These are phyloP conservation scores for Miniopterus natalensis DNA, from an alignment of 2,113 vertebrate species.

Conservation along the genomic window DNA sequence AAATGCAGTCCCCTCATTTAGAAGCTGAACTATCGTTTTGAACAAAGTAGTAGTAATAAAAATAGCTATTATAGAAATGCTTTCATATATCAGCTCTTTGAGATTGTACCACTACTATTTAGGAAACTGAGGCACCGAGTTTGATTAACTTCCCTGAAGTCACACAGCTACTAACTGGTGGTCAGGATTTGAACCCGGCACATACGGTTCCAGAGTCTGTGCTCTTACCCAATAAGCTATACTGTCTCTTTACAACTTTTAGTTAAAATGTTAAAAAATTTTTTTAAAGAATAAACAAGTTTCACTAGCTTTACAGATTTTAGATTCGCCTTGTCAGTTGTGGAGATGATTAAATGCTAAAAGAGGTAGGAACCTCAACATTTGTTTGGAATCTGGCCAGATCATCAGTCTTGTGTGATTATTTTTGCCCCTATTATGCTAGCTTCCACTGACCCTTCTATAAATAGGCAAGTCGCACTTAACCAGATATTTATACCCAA, in stretches of 20 bases:
- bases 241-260: neutral
- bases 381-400: conserved; percentile 13
- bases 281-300: neutral
- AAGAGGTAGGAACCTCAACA: neutral
- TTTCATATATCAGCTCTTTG: neutral
- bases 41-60: neutral
- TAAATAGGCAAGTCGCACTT: neutral
- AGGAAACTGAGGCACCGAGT: neutral
- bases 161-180: neutral
- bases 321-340: neutral
- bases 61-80: neutral
- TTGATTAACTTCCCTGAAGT: neutral
- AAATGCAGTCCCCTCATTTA: neutral
- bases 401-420: neutral
- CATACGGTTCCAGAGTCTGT: neutral
- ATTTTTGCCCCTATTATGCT: neutral
- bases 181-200: neutral
- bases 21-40: neutral
- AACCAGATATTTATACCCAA: neutral
- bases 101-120: neutral
- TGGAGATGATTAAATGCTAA: neutral
- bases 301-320: neutral
- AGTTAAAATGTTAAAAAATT: neutral
- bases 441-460: neutral
- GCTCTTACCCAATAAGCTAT: neutral